Evolutionary conservation across 2,888 invertebrate genomes (phyloP).

Genomic region (Hydriomena furcata): DNA sequence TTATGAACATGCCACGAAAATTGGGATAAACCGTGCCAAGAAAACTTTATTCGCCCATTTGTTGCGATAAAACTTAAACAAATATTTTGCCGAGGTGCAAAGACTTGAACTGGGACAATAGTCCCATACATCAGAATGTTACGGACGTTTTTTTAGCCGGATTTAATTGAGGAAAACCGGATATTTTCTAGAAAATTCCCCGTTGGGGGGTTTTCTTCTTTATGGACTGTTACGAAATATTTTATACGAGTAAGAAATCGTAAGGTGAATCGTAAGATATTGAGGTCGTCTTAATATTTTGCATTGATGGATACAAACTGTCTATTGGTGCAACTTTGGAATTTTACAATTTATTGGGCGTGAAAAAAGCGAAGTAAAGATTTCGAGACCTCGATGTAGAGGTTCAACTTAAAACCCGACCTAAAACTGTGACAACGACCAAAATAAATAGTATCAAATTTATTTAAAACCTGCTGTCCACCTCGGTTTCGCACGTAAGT

Average conservation of each 20-base stretch:
- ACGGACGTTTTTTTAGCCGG: conserved; percentile 9
- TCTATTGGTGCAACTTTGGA: too few relatives aligned
- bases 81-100: conserved; percentile 13
- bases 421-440: too few relatives aligned
- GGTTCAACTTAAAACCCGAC: too few relatives aligned
- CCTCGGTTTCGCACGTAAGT: too few relatives aligned
- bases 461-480: too few relatives aligned
- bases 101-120: conserved; percentile 13
- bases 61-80: conserved; percentile 3
- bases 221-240: conserved; percentile 10
- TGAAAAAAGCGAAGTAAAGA: too few relatives aligned
- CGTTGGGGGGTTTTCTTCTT: conserved; percentile 16
- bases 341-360: too few relatives aligned
- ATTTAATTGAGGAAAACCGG: conserved; percentile 10
- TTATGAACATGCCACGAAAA: too few relatives aligned
- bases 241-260: too few relatives aligned
- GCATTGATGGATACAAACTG: conserved; percentile 2
- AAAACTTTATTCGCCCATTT: conserved; percentile 9
- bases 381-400: too few relatives aligned
- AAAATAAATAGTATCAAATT: too few relatives aligned
- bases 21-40: neutral
- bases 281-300: neutral
- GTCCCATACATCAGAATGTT: conserved; percentile 16
- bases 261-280: neutral
- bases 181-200: conserved; percentile 18